Evolutionary conservation across 2,888 invertebrate species (phyloP), one percentile per base, ranked within the genome.

Genomic region (Apamea anceps): DNA sequence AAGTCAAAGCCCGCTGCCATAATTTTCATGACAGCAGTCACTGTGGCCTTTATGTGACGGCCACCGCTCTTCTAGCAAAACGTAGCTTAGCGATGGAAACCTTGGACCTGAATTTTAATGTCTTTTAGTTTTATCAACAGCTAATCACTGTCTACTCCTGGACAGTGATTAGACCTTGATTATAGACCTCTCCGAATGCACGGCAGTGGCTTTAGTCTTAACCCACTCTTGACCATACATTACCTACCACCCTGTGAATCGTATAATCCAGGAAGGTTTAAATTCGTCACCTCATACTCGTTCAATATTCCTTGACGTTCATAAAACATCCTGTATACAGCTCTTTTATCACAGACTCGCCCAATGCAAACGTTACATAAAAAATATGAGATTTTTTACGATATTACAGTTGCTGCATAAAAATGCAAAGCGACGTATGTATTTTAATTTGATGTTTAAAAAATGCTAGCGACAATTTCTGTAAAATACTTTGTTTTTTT

Each of bases 381-480:
- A 74, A 84, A 82, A 76, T 66, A 79, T 67, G 88, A 85, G 57
- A 77, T 63, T 85, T 84, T 87, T 88, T 80, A 87, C 73, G 79
- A 85, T 79, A 81, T 85, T 65, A 77, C 77, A 73, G 65, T 79
- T 42, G 74, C 37, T 63, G 80, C 82, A 80, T 81, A 66, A 81
- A 81, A 82, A 82, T 78, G 86, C 80, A 88, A 70, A 87, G 68
- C 57, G 48, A 62, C 42, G 57, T 62, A 75, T 80, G 77, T 78
- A 78, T 88, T 88, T 82, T 82, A 87, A 86, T 82, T 80, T 80
- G 72, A 76, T 76, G 72, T 82, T 82, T 74, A 75, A 85, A 87
- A 87, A 82, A 67, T 85, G 82, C 66, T 76, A 65, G 54, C 66
- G 67, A 80, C 72, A 66, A 76, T 70, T 70, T 80, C 70, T 54